A percentile compares a stretch with the other conserved stretches of the same genome.
These are phyloP conservation scores for Vombatus ursinus DNA, from an alignment of 2,113 vertebrate genomes.

Conservation along the genomic window DNA sequence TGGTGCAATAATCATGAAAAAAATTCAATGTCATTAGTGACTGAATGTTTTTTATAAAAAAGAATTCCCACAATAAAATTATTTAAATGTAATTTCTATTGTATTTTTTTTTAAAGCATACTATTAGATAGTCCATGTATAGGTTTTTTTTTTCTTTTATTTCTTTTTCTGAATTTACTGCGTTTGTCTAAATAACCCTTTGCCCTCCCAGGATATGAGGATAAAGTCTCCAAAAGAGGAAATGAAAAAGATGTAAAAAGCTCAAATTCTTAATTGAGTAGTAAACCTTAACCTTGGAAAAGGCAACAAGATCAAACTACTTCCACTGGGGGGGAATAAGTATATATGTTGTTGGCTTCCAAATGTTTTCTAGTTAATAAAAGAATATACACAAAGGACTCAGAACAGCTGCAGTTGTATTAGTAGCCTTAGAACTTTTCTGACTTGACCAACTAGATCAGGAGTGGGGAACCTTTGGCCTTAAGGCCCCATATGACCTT, in stretches of 20 bases:
- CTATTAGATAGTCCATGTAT: neutral
- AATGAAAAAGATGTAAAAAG: neutral
- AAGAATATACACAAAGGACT: neutral
- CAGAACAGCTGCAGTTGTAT: neutral
- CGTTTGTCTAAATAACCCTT: neutral
- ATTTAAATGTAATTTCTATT: neutral
- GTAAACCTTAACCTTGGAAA: neutral
- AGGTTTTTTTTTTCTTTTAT: neutral
- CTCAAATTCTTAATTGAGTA: neutral
- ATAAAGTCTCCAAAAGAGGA: neutral
- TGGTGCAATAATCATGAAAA: slow-evolving; percentile 48
- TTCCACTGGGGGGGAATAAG: neutral
- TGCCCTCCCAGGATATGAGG: neutral
- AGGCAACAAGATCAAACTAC: neutral
- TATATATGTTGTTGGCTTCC: neutral
- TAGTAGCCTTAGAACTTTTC: neutral
- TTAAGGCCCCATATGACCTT: too few relatives aligned
- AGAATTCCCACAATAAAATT: neutral
- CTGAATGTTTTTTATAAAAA: neutral
- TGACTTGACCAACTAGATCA: too few relatives aligned
- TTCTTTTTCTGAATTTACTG: neutral
- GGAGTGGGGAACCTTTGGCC: too few relatives aligned
- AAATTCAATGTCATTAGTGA: neutral
- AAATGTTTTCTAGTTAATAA: neutral
- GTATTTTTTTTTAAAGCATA: neutral